Evolutionary conservation across 2,888 invertebrate genomes (phyloP).

Genomic region (Acronicta leporina): DNA sequence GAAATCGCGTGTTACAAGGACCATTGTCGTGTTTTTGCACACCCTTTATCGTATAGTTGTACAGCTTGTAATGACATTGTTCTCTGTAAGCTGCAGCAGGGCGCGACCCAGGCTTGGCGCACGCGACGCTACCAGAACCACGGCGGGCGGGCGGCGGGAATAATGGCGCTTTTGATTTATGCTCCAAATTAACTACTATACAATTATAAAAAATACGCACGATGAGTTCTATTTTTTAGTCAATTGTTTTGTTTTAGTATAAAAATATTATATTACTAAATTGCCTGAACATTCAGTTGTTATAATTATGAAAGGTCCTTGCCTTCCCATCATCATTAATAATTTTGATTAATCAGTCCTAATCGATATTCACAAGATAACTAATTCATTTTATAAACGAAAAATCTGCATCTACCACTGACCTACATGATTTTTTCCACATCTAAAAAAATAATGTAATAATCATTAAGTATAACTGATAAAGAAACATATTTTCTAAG

Average conservation of each 20-base stretch:
- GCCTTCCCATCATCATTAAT: no score
- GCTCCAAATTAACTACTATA: constrained; percentile 44
- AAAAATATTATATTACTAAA: no score
- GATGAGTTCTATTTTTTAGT: constrained; percentile 33
- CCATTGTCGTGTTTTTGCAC: constrained; percentile 61
- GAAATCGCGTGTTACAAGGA: constrained; percentile 58
- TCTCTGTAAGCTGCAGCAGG: constrained; percentile 57
- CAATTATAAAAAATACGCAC: constrained; percentile 25
- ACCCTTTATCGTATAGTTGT: constrained; percentile 57
- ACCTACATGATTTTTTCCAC: no score
- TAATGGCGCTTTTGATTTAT: constrained; percentile 65
- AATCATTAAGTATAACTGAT: no score
- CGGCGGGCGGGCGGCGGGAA: not conserved
- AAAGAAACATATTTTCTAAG: no score
- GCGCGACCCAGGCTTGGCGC: constrained; percentile 74
- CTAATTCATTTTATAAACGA: no score
- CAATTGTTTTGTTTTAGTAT: constrained; percentile 4
- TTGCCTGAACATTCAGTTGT: not conserved
- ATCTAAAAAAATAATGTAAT: no score
- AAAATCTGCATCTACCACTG: no score
- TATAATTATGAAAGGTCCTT: not conserved
- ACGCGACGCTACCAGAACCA: constrained; percentile 64
- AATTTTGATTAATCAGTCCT: no score
- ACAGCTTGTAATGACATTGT: constrained; percentile 58
- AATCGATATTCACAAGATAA: no score